Evolutionary conservation across 2,797 vertebrate species (phyloP).

Genomic region (Artibeus jamaicensis): DNA sequence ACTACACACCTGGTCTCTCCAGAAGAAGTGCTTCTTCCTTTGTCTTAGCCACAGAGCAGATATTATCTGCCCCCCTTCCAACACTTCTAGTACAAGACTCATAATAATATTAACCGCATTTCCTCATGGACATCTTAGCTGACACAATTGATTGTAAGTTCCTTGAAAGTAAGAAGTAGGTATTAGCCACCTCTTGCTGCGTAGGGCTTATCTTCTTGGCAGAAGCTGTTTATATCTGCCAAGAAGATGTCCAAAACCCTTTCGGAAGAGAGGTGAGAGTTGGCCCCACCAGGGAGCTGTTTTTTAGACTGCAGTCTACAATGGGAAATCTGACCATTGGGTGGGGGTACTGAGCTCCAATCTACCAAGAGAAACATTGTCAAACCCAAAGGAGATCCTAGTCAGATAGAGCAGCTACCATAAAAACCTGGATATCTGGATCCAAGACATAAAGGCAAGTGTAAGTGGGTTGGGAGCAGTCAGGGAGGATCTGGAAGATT

Average conservation of each 20-base stretch:
- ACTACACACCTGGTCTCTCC: not conserved
- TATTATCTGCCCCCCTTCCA: not conserved
- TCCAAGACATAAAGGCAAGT: not conserved
- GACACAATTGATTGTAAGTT: not conserved
- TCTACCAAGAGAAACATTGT: not conserved
- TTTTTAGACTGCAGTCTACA: not conserved
- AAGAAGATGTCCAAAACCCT: not conserved
- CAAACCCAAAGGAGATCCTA: not conserved
- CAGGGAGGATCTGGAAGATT: not conserved
- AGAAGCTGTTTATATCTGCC: not conserved
- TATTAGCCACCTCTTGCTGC: not conserved
- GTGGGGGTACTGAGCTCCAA: not conserved
- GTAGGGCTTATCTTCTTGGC: not conserved
- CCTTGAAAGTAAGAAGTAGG: not conserved
- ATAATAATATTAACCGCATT: not conserved
- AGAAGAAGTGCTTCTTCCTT: not conserved
- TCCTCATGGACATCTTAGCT: not conserved
- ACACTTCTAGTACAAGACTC: not conserved
- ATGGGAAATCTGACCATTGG: not conserved
- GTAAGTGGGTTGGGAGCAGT: rapidly evolving
- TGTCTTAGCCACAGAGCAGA: not conserved
- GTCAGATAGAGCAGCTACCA: not conserved
- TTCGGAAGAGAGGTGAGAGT: not conserved
- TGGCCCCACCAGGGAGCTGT: not conserved
- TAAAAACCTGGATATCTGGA: not conserved